Conservation (phyloP, 2,888 invertebrate genomes). For the Mamestra brassicae region DNA sequence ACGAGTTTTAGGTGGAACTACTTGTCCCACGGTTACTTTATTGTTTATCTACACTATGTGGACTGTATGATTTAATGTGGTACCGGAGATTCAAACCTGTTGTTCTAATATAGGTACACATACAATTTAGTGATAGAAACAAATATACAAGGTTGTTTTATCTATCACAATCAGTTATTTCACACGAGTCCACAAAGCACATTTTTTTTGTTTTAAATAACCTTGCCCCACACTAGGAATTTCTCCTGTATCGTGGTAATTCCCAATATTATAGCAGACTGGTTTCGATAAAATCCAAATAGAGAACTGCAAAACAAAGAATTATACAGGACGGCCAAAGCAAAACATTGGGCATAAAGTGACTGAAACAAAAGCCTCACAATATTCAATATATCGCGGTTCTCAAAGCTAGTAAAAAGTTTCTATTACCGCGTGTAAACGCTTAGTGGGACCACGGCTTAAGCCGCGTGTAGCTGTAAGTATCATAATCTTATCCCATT, state of each 20-base stretch:
- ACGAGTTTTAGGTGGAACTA: constrained; percentile 45
- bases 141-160: too few species aligned
- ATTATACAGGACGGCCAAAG: constrained; percentile 4
- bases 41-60: constrained; percentile 2
- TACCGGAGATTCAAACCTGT: background rate
- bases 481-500: constrained; percentile 90
- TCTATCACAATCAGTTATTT: background rate
- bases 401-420: constrained; percentile 41
- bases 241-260: too few species aligned
- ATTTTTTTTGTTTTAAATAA: background rate
- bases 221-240: too few species aligned
- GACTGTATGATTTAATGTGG: background rate
- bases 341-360: constrained; percentile 15
- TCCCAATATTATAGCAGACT: background rate
- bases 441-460: constrained; percentile 74
- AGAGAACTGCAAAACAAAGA: constrained; percentile 8
- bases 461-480: constrained; percentile 87
- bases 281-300: background rate
- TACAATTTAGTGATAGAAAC: too few species aligned
- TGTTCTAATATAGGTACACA: too few species aligned
- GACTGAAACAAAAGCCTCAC: constrained; percentile 19
- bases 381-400: constrained; percentile 21
- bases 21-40: constrained; percentile 42
- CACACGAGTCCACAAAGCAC: background rate
- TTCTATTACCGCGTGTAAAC: constrained; percentile 58